Base-by-base conservation (phyloP, 1,140 invertebrate species). In the Drosophila kohkoa region DNA sequence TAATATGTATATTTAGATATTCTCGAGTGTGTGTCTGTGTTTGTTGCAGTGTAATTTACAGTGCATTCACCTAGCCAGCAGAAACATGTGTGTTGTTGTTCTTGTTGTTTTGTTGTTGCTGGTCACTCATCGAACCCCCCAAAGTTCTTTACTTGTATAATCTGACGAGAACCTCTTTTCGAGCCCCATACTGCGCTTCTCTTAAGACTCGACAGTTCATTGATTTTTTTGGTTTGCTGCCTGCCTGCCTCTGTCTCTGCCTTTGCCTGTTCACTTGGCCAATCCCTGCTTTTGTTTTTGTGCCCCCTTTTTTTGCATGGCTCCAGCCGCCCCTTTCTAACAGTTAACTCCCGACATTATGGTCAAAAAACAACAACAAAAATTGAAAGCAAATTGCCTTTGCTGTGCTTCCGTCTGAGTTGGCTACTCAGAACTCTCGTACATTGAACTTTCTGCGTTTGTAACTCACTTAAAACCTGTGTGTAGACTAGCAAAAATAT, bases 1-100 rank as follows among this genome's bases (percentile, higher is more conserved):
- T 13, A 43, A 13, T 16, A 32, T 43, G 5, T 43, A 41, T 55
- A 64, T 70, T 46, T 32, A 49, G 58, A 35, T n/a, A 45, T 46
- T 2, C 28, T n/a, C 16, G 3, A 20, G 5, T 52, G 11, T 52
- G 11, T 58, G 15, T 15, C 32, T 38, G n/a, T 64, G 46, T 25
- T 25, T 75, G 52, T 62, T 63, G 45, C 35, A n/a, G 20, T 16
- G 74, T 72, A 75, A 88, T 88, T 88, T 83, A 89, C 65, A 74
- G 83, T 83, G 43, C 83, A 75, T 88, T 88, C 83, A 88, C 83
- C 83, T 54, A 20, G 20, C 20, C 20, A 48, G 51, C 55, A 35
- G 35, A 63, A 13, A 52, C 51, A 55, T 28, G 51, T 54, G 3
- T 52, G 58, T 55, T 20, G 15, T 55, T 70, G 32, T 32, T 15